Percentiles rank a stretch among this genome's conserved stretches.
Evolutionary conservation across 1,140 invertebrate species (phyloP).

Genomic region (Ceratitis capitata): DNA sequence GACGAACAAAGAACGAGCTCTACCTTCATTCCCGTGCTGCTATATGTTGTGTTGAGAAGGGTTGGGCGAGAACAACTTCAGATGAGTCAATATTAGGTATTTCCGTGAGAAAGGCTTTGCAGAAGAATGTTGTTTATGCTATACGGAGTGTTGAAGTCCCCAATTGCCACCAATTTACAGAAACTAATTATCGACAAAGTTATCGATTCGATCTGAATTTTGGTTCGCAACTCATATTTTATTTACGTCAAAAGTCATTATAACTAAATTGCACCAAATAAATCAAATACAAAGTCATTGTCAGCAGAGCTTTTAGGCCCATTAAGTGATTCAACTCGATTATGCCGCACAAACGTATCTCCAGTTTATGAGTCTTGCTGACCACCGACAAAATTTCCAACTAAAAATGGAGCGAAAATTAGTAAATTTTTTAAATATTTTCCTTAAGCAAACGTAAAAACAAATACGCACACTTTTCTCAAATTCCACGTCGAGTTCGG

Average conservation of each 20-base stretch:
- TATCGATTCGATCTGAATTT: no score
- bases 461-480: not conserved
- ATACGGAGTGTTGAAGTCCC: no score
- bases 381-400: not conserved
- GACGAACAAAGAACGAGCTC: no score
- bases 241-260: not conserved
- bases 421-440: not conserved
- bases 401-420: not conserved
- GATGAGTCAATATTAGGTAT: no score
- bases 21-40: no score
- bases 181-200: no score
- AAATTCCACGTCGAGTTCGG: not conserved
- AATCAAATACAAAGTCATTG: not conserved
- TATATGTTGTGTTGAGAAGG: no score
- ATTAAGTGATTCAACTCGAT: not conserved
- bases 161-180: no score
- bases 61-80: no score
- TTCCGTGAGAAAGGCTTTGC: no score
- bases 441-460: not conserved
- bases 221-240: not conserved
- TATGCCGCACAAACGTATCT: not conserved
- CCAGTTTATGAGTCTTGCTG: not conserved
- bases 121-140: no score
- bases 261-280: constrained; percentile 6
- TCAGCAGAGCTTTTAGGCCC: not conserved